These are phyloP conservation scores for Tetranychus piercei DNA, from an alignment of 2,888 invertebrate species.

Conservation along the genomic window DNA sequence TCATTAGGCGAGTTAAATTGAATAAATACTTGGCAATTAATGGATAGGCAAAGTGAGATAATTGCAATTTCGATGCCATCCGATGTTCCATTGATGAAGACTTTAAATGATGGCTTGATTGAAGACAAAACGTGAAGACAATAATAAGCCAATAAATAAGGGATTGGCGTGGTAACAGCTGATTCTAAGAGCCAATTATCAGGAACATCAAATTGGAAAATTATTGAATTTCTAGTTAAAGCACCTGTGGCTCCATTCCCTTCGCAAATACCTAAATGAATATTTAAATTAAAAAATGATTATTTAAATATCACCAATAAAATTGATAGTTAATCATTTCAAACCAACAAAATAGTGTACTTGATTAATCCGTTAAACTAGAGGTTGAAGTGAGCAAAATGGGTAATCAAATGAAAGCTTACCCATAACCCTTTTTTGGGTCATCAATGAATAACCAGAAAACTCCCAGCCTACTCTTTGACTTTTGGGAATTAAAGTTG, in stretches of 20 bases:
- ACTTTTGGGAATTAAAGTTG: neutral
- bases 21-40: neutral
- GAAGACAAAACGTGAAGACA: conserved; percentile 41
- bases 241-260: neutral
- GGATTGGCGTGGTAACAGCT: conserved; percentile 78
- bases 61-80: neutral
- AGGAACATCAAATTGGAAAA: conserved; percentile 29
- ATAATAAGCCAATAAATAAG: conserved; percentile 67
- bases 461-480: neutral
- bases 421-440: neutral
- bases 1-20: neutral
- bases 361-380: too few species aligned
- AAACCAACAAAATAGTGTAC: too few species aligned
- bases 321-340: conserved; percentile 35
- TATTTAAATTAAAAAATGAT: neutral
- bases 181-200: conserved; percentile 46
- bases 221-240: neutral
- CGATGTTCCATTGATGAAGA: neutral
- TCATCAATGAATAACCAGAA: neutral
- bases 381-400: too few species aligned
- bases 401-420: neutral
- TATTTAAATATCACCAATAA: conserved; percentile 27
- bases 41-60: neutral
- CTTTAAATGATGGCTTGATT: neutral
- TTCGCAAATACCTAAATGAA: neutral